Conservation (phyloP, 2,797 vertebrate genomes). For the Pseudopleuronectes americanus region DNA sequence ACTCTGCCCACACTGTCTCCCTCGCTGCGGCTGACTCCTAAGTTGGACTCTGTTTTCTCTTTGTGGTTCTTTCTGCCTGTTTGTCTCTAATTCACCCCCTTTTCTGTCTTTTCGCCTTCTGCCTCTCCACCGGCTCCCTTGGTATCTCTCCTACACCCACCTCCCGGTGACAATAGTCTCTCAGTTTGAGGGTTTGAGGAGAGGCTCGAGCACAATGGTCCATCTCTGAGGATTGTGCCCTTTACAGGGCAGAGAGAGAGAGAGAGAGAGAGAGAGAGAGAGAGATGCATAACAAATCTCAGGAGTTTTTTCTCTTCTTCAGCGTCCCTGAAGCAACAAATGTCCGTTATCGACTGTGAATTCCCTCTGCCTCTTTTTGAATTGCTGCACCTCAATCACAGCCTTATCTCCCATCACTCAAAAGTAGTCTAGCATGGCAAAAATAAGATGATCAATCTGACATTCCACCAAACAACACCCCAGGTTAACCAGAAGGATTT, state of each 20-base stretch:
- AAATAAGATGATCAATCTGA: not conserved
- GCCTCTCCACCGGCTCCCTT: constrained; percentile 33
- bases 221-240: constrained; percentile 63
- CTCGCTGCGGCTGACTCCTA: constrained; percentile 56
- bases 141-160: constrained; percentile 62
- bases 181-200: constrained; percentile 60
- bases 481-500: not conserved
- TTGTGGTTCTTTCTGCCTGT: constrained; percentile 52
- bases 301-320: constrained; percentile 29
- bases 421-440: not conserved
- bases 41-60: constrained; percentile 51
- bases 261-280: constrained; percentile 24
- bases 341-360: constrained; percentile 16
- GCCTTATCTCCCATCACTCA: constrained; percentile 8
- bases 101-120: constrained; percentile 39
- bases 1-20: constrained; percentile 64
- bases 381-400: constrained; percentile 40
- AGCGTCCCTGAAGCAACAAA: constrained; percentile 44
- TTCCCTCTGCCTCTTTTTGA: constrained; percentile 19
- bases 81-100: constrained; percentile 54
- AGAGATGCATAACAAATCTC: constrained; percentile 8
- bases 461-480: too few species aligned
- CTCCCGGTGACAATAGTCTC: constrained; percentile 67
- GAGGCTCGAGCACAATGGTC: constrained; percentile 60
- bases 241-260: constrained; percentile 41